Evolutionary conservation across 2,797 vertebrate genomes (phyloP).

Genomic region (Lacerta viridis): DNA sequence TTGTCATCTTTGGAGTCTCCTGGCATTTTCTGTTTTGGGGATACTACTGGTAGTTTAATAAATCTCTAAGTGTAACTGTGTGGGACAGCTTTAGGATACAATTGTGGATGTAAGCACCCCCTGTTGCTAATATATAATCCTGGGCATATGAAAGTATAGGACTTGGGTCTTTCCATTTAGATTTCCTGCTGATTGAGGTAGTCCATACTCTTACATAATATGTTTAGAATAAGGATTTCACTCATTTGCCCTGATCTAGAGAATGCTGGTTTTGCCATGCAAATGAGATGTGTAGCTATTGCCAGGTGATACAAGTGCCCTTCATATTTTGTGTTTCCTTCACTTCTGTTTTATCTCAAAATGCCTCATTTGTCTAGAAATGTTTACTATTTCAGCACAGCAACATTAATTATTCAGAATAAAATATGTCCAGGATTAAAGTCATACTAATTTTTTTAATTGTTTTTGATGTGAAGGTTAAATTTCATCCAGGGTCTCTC

Average conservation of each 20-base stretch:
- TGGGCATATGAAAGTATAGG: not conserved
- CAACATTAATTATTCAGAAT: not conserved
- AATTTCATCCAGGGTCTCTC: slow-evolving; percentile 73
- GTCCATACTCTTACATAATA: not conserved
- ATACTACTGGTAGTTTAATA: not conserved
- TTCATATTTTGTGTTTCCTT: not conserved
- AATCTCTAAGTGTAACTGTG: not conserved
- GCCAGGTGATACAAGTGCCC: not conserved
- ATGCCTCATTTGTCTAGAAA: not conserved
- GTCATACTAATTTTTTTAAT: not conserved
- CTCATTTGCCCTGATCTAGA: not conserved
- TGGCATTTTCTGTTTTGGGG: not conserved
- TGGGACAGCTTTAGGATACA: not conserved
- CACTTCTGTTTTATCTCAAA: not conserved
- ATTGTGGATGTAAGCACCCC: too few species aligned
- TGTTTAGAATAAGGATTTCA: not conserved
- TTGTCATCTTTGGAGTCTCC: not conserved
- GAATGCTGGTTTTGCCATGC: not conserved
- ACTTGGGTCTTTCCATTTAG: not conserved
- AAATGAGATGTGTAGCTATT: not conserved
- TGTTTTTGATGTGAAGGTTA: slow-evolving; percentile 73
- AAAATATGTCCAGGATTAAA: not conserved
- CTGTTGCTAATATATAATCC: not conserved
- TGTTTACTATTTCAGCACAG: not conserved
- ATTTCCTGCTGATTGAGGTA: not conserved